Evolutionary conservation across 2,888 invertebrate species (phyloP).

Genomic region (Ectemnius lituratus): DNA sequence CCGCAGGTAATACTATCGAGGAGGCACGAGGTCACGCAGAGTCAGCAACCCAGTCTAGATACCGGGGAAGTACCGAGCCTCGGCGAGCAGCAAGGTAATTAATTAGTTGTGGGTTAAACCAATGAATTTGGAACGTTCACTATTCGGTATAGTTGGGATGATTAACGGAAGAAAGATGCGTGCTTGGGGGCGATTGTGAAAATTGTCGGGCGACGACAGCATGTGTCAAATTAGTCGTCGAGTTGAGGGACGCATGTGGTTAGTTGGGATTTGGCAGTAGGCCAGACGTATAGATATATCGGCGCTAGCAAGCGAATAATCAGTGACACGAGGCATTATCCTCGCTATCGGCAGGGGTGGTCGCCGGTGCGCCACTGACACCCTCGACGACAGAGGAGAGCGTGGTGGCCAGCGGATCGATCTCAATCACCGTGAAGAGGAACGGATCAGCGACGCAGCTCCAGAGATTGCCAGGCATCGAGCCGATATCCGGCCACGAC

Average conservation of each 20-base stretch:
- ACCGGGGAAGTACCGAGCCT: slow-evolving; percentile 61
- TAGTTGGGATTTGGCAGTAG: no score
- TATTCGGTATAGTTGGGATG: no score
- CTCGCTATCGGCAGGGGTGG: slow-evolving; percentile 42
- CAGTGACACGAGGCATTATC: not conserved
- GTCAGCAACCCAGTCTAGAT: slow-evolving; percentile 80
- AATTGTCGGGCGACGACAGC: not conserved
- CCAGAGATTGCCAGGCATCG: slow-evolving; percentile 85
- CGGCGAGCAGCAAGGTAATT: slow-evolving; percentile 54
- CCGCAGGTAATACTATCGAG: slow-evolving; percentile 74
- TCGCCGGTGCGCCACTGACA: slow-evolving; percentile 76
- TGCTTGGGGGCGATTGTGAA: not conserved
- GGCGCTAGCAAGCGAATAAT: not conserved
- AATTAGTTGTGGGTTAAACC: slow-evolving; percentile 5
- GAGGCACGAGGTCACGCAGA: slow-evolving; percentile 82
- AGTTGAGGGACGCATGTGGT: not conserved
- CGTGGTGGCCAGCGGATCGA: slow-evolving; percentile 71
- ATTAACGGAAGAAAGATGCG: no score
- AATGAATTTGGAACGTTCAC: no score
- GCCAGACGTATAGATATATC: no score
- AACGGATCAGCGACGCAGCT: slow-evolving; percentile 82
- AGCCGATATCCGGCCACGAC: slow-evolving; percentile 87
- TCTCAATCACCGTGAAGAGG: slow-evolving; percentile 73
- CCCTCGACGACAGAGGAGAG: slow-evolving; percentile 81
- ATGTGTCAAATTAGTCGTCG: not conserved